Evolutionary conservation across 2,797 vertebrate genomes (phyloP), one percentile per base, ranked within the genome.

Genomic region (Momotus momota): DNA sequence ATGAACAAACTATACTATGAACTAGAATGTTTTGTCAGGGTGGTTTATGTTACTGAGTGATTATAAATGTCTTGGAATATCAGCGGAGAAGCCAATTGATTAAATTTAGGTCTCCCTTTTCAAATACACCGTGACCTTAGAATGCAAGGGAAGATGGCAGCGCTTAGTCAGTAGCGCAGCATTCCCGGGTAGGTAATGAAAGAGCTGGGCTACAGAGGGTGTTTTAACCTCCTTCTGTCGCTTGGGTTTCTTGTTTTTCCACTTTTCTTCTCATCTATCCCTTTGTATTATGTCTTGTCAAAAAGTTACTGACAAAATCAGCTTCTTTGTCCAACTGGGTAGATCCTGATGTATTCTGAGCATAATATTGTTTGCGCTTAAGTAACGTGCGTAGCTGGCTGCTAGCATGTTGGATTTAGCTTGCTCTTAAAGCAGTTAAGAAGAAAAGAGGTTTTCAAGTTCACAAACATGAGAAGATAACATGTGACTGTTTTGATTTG

Each of bases 361-460:
- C 43, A 2, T 10, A 29, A 5, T 51, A 18, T 7, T 35, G 23
- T 58, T 78, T 81, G 66, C 1, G 0, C 29, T 38, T 83, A 17
- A 8, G 11, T 74, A 57, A n/a, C 2, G 2, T 0, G 2, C 0
- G 2, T 67, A 52, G 48, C 58, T 86, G 41, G 23, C 57, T 35
- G 12, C 49, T 21, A 35, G 25, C n/a, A 1, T 1, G 27, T 67
- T 62, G 61, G 21, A 54, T 85, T 87, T 67, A 61, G 41, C 48
- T 73, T 12, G 15, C 41, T 75, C 48, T 65, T 95, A 43, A 86
- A 81, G 69, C 6, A 2, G 23, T 55, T 93, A 79, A 69, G 46
- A 90, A 88, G 67, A 83, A 85, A 93, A 93, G 58, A 91, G 27
- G 46, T 66, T 91, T 91, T 86, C 48, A 64, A 5, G 66, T 81